Evolutionary conservation across 2,113 vertebrate genomes (phyloP), one percentile per base, ranked within the genome.

Genomic region (Phalacrocorax pelagicus): DNA sequence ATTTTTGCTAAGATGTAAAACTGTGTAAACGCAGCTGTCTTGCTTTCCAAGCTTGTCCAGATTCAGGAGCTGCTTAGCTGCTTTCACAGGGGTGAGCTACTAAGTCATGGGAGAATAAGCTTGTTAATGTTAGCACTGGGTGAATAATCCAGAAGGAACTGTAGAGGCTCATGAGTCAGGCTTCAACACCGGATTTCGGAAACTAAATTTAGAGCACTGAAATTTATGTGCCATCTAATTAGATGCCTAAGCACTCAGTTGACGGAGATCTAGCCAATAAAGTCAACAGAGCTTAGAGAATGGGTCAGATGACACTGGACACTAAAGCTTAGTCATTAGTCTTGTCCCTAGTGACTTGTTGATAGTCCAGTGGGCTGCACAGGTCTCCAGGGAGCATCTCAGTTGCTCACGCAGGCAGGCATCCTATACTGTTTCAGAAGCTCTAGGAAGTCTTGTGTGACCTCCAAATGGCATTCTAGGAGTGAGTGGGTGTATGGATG

Each of bases 101-200:
- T 57, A 67, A 78, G 22, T 32, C 24, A 15, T 4, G 10, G 8
- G 9, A 79, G 9, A 26, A 38, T 26, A 23, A 71, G 6, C 2
- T 15, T 0, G 0, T 36, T 46, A 30, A 4, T 21, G 7, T 42
- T 46, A 0, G 0, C 19, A 5, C 2, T 6, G 23, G 4, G 11
- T 30, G 26, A 78, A 26, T 16, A 78, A 12, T 32, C 8, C 52
- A 61, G 66, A 77, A 52, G 8, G 15, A 71, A 12, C 2, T 42
- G 47, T 22, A 51, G 14, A 46, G 9, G n/a, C 10, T n/a, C 10
- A 8, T 4, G 63, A 15, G n/a, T 5, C 17, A 77, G 12, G 11
- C 2, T 92, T 86, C 30, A 75, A 40, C 15, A 46, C 0, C 7
- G 58, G 16, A 66, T 73, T 70, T 65, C 63, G 7, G 22, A 77